A percentile compares a stretch with the other conserved stretches of the same genome.
Conservation (phyloP, 2,888 invertebrate genomes). For the Cephus pygmeus region DNA sequence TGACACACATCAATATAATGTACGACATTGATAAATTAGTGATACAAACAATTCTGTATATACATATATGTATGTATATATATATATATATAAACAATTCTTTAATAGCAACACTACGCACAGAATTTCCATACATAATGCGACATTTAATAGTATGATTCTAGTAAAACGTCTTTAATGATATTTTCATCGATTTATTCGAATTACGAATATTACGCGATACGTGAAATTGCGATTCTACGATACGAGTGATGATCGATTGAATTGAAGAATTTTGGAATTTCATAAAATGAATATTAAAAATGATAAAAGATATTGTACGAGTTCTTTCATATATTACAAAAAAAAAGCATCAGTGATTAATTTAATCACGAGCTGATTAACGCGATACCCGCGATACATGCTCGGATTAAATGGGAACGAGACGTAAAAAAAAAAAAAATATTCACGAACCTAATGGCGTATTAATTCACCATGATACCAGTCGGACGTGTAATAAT, state of each 20-base stretch:
- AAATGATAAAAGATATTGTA: background rate
- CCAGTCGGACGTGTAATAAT: constrained; percentile 23
- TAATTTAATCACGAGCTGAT: background rate
- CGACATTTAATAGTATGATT: background rate
- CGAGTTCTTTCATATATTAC: background rate
- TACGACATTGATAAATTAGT: background rate
- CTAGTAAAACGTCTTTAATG: background rate
- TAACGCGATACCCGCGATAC: background rate
- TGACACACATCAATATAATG: background rate
- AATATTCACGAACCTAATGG: background rate
- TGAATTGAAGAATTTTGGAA: background rate
- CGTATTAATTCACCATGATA: background rate
- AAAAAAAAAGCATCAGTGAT: background rate
- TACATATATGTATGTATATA: background rate
- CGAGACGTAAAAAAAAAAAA: background rate
- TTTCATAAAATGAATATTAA: background rate
- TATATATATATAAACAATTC: background rate
- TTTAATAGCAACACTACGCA: background rate
- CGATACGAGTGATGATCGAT: background rate
- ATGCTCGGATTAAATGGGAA: background rate
- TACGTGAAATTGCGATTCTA: background rate
- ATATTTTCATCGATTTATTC: background rate
- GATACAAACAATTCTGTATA: background rate
- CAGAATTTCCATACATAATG: background rate
- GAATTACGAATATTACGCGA: background rate